A percentile compares a stretch with the other conserved stretches of the same genome.
Evolutionary conservation across 2,888 invertebrate species (phyloP).

Genomic region (Odontomyia ornata): DNA sequence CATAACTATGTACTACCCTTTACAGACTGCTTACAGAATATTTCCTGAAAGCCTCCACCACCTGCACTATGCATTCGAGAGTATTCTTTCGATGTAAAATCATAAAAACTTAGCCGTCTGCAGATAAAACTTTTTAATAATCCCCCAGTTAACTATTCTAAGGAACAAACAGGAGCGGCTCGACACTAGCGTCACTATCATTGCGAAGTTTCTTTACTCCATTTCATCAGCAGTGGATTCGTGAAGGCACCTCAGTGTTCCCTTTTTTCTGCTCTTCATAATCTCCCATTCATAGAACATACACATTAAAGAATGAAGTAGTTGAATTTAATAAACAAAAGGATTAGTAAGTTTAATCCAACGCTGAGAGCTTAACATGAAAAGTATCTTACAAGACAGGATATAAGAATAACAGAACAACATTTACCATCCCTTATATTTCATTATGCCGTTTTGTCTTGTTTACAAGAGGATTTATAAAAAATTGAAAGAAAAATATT

Average conservation of each 20-base stretch:
- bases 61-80: background rate
- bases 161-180: background rate
- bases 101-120: background rate
- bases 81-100: background rate
- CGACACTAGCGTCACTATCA: too few relatives aligned
- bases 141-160: background rate
- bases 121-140: conserved; percentile 6
- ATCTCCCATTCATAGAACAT: background rate
- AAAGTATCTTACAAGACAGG: background rate
- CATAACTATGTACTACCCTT: too few relatives aligned
- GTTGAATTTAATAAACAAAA: conserved; percentile 8
- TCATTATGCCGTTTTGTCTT: background rate
- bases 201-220: too few relatives aligned
- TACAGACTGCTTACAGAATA: too few relatives aligned
- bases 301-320: background rate
- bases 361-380: background rate
- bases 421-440: background rate
- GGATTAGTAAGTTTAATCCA: conserved; percentile 37
- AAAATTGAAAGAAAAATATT: background rate
- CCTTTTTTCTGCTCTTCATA: background rate
- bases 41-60: too few relatives aligned
- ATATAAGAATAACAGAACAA: conserved; percentile 8
- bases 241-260: background rate
- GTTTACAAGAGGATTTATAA: background rate
- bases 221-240: background rate